Evolutionary conservation across 2,113 vertebrate species (phyloP).

Genomic region (Rutilus rutilus): DNA sequence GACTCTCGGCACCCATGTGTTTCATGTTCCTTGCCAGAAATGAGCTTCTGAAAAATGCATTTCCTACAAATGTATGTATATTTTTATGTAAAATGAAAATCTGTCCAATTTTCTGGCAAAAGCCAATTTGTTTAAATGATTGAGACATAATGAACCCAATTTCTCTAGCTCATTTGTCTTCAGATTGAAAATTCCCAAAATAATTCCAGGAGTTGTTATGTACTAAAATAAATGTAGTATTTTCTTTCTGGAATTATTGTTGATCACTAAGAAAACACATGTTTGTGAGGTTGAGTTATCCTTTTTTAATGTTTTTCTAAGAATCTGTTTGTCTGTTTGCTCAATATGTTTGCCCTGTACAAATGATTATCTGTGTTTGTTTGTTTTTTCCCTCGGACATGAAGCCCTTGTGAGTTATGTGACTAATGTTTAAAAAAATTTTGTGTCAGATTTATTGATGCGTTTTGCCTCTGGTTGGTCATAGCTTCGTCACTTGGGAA

Average conservation of each 20-base stretch:
- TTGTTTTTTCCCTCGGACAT: background rate
- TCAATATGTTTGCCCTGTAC: background rate
- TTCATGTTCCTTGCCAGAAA: constrained; percentile 16
- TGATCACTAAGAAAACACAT: constrained; percentile 39
- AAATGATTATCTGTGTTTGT: background rate
- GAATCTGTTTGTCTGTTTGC: background rate
- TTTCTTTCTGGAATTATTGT: constrained; percentile 49
- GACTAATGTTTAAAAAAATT: background rate
- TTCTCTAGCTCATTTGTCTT: constrained; percentile 72
- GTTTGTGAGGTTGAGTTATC: constrained; percentile 39
- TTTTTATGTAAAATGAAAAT: constrained; percentile 74
- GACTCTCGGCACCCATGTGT: background rate
- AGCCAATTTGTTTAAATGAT: constrained; percentile 80
- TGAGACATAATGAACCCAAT: constrained; percentile 74
- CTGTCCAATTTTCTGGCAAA: constrained; percentile 74
- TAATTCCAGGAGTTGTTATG: constrained; percentile 39
- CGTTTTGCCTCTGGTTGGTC: constrained; percentile 63
- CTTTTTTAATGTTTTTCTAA: constrained; percentile 1
- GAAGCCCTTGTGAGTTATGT: background rate
- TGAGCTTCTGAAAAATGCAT: constrained; percentile 50
- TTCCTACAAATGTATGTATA: constrained; percentile 73
- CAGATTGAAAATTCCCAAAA: constrained; percentile 70
- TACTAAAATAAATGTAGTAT: constrained; percentile 41
- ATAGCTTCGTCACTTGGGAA: constrained; percentile 99
- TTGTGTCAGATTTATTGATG: constrained; percentile 50